Base-by-base conservation (phyloP, 2,113 vertebrate genomes). In the Vulpes lagopus region DNA sequence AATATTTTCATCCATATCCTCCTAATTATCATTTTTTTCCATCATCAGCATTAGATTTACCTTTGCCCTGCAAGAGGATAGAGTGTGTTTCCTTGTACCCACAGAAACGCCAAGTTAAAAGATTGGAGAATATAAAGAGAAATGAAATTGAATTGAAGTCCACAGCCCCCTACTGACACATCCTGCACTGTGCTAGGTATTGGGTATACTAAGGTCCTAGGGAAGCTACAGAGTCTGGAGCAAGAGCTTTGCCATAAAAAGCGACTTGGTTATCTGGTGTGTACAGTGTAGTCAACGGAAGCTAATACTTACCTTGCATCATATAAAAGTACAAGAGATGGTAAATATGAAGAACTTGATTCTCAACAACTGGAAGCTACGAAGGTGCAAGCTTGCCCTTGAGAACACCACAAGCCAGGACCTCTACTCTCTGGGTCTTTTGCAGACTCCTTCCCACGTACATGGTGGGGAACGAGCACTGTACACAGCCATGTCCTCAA, bases 171-270 rank as follows among this genome's bases (percentile, higher is more conserved):
- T 16, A 11, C 1, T 43, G 1, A 14, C 2, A 16, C n/a, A 14
- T 9, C 79, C 11, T 2, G 0, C 3, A 1, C 22, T 27, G 8
- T 16, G 35, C 10, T n/a, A 38, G 10, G 22, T 43, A 9, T 10
- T 59, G 20, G 15, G 30, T 20, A 59, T 35, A 14, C 10, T 27
- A 25, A 15, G 43, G 15, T 35, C 35, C 30, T 32, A 5, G 16
- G 20, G 49, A 82, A 82, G 19, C 4, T 25, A 11, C 30, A 4
- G 8, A 11, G 30, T 86, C 43, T 64, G 57, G 2, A 57, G 30
- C 5, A 14, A 67, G 51, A 7, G 27, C 15, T 71, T 23, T 57
- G 20, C 25, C 20, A 35, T 35, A 35, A 35, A 35, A 35, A 64
- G 71, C 64, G n/a, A 62, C 65, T 38, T 11, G 62, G 69, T 1